A percentile compares a stretch with the other conserved stretches of the same genome.
Conservation (phyloP, 37 sponge, comb jelly and placozoan species). For the Ianthella basta region DNA sequence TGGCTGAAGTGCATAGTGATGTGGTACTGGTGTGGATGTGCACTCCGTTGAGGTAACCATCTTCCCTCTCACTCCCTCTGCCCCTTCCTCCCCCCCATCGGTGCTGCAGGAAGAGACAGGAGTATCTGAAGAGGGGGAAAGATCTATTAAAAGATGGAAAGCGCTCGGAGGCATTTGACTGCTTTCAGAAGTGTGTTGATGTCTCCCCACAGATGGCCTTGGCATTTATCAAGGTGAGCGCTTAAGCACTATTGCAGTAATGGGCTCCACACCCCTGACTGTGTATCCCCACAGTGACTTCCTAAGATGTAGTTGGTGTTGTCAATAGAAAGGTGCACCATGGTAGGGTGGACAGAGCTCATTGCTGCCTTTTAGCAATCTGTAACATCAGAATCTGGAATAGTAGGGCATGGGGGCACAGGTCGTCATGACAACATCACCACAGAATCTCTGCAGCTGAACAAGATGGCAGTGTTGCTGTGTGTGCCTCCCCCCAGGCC, state of each 20-base stretch:
- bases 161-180: conserved; percentile 83
- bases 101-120: conserved; percentile 55
- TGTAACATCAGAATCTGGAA: too few relatives aligned
- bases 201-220: conserved; percentile 94
- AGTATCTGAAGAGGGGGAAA: conserved; percentile 81
- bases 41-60: background rate
- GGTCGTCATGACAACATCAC: background rate
- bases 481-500: conserved; percentile 41
- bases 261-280: background rate
- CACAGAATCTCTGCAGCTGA: background rate
- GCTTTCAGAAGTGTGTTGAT: conserved; percentile 92
- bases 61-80: background rate
- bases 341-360: too few relatives aligned
- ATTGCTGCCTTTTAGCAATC: too few relatives aligned
- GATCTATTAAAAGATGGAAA: conserved; percentile 85
- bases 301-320: background rate
- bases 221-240: conserved; percentile 81
- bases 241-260: background rate
- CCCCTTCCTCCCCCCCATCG: too few relatives aligned
- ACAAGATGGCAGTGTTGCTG: too few relatives aligned
- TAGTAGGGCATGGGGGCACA: too few relatives aligned
- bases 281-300: background rate
- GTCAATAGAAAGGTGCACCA: too few relatives aligned
- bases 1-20: background rate
- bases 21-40: background rate